Percentiles rank a stretch among this genome's conserved stretches.
These are phyloP conservation scores for Megaleporinus macrocephalus DNA, from an alignment of 2,113 vertebrate species.

Conservation along the genomic window DNA sequence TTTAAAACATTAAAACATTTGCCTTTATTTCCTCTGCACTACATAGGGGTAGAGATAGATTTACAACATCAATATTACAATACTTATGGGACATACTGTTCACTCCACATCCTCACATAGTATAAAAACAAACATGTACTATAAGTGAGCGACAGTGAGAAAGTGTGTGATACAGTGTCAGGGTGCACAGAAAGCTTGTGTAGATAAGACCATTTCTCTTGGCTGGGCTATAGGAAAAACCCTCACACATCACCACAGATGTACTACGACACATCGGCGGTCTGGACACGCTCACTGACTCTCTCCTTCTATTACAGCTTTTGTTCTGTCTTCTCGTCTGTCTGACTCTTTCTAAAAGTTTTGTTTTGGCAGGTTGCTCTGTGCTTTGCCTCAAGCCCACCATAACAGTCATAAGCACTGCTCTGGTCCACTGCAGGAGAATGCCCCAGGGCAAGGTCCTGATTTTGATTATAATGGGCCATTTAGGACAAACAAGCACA, in stretches of 20 bases:
- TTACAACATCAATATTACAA: neutral
- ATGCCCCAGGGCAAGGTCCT: neutral
- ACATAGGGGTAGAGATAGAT: no score
- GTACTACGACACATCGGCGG: conserved; percentile 27
- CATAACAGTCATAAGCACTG: conserved; percentile 14
- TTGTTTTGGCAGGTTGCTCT: conserved; percentile 26
- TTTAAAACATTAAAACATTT: no score
- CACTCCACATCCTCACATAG: neutral
- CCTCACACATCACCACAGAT: conserved; percentile 20
- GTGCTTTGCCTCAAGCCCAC: neutral
- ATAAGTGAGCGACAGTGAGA: neutral
- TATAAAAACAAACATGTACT: neutral
- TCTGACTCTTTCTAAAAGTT: neutral
- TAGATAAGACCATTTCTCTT: conserved; percentile 48
- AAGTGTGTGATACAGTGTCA: conserved; percentile 2
- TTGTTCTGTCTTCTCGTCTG: neutral
- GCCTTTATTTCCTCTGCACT: no score
- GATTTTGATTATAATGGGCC: neutral
- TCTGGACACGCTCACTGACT: conserved; percentile 18
- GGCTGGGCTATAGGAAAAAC: conserved; percentile 39
- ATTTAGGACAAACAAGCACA: conserved; percentile 18
- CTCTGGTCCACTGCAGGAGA: conserved; percentile 8
- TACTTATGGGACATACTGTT: neutral
- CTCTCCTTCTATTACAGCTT: neutral
- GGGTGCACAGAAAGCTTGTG: conserved; percentile 16